Percentiles rank a stretch among this genome's conserved stretches.
These are phyloP conservation scores for Drosophila prosaltans DNA, from an alignment of 1,140 invertebrate species.

Conservation along the genomic window DNA sequence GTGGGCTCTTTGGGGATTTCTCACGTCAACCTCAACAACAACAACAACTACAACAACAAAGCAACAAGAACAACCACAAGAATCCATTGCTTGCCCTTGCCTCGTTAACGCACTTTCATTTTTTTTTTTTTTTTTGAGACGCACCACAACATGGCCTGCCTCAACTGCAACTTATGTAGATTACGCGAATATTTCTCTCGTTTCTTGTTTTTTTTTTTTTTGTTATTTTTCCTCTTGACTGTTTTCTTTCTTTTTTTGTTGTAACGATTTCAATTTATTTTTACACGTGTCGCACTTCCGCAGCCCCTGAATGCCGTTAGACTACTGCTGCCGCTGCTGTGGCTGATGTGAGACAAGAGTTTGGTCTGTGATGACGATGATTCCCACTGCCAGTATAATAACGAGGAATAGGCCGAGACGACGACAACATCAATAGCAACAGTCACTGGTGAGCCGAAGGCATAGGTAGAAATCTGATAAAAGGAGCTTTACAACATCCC, in stretches of 20 bases:
- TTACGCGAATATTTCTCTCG: conserved; percentile 17
- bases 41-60: conserved; percentile 1
- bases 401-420: conserved; percentile 9
- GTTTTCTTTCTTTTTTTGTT: conserved; percentile 11
- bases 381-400: conserved; percentile 43
- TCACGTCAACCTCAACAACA: conserved; percentile 7
- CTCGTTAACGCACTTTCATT: conserved; percentile 36
- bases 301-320: conserved; percentile 56
- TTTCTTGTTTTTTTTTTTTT: background rate
- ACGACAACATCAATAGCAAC: conserved; percentile 43
- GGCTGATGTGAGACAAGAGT: conserved; percentile 20
- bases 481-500: background rate
- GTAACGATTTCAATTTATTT: conserved; percentile 25
- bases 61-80: background rate
- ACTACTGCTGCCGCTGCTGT: conserved; percentile 45
- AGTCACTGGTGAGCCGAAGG: conserved; percentile 5
- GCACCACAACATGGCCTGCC: conserved; percentile 16
- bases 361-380: conserved; percentile 45
- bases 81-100: conserved; percentile 15
- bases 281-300: conserved; percentile 64
- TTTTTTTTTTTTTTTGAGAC: conserved; percentile 3
- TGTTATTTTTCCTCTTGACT: conserved; percentile 18
- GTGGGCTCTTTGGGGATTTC: conserved; percentile 13
- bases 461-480: conserved; percentile 14
- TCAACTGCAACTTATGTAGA: conserved; percentile 18